Conservation (phyloP, 2,888 invertebrate genomes). For the Itoplectis maculator region DNA sequence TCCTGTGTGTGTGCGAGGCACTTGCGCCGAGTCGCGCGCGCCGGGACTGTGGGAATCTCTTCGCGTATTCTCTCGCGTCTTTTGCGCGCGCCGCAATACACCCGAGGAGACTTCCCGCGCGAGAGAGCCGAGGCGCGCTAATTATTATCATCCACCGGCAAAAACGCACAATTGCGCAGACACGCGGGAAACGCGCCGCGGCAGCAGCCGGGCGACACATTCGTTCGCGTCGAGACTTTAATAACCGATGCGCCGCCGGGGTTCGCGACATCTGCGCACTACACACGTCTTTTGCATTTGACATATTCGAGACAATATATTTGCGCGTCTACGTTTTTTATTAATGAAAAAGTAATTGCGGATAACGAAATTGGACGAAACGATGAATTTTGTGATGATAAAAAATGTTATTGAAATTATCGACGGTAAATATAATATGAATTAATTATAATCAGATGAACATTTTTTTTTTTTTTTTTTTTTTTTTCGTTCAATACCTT, state of each 20-base stretch:
- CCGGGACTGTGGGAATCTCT: conserved; percentile 63
- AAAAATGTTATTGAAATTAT: background rate
- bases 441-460: background rate
- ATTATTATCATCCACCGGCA: conserved; percentile 31
- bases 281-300: conserved; percentile 20
- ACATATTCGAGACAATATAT: background rate
- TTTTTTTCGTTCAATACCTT: conserved; percentile 88
- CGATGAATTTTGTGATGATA: background rate
- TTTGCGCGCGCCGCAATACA: conserved; percentile 39
- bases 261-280: background rate
- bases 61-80: conserved; percentile 37
- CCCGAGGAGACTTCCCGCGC: conserved; percentile 1
- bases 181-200: background rate
- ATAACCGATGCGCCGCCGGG: background rate
- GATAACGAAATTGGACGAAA: background rate
- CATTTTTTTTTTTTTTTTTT: background rate
- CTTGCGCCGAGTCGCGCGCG: too few relatives aligned
- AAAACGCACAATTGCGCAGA: conserved; percentile 19
- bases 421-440: background rate
- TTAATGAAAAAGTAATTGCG: background rate
- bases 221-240: conserved; percentile 12
- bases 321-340: background rate
- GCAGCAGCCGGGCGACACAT: background rate
- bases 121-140: conserved; percentile 26
- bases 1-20: background rate